phyloP scores from a whole-genome alignment of 2,113 vertebrate species.

The Ochotona princeps region DNA sequence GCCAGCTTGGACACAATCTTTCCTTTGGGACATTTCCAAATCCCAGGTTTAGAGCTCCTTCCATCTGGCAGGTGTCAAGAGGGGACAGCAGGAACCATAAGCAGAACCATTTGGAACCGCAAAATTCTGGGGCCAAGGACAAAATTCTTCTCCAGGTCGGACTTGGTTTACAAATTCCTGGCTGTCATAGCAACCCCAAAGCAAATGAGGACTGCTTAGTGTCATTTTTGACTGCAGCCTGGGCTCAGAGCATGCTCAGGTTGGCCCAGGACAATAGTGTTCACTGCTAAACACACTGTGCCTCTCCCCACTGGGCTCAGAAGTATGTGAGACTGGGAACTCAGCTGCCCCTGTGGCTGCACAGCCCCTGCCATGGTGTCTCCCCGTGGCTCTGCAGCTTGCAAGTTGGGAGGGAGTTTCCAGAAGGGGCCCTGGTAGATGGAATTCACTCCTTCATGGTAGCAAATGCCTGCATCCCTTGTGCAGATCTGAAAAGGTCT shows the following conservation, averaged over 20 bases:
- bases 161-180: conserved; percentile 75
- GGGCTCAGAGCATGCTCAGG: conserved; percentile 42
- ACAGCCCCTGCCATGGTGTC: neutral
- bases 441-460: neutral
- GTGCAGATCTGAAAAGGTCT: neutral
- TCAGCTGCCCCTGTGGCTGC: neutral
- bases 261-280: neutral
- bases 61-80: conserved; percentile 66
- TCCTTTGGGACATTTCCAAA: neutral
- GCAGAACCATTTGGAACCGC: conserved; percentile 42
- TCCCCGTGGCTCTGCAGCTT: neutral
- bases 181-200: conserved; percentile 76
- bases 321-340: neutral
- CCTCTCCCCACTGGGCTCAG: neutral
- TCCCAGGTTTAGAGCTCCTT: conserved; percentile 2
- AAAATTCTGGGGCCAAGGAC: conserved; percentile 57
- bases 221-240: conserved; percentile 35
- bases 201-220: conserved; percentile 68
- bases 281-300: neutral
- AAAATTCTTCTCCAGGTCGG: conserved; percentile 65
- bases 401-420: neutral
- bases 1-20: conserved; percentile 46
- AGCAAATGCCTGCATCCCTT: neutral
- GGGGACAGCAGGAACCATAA: conserved; percentile 54
- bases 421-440: neutral